Evolutionary conservation across 2,888 invertebrate species (phyloP).

Genomic region (Eledone cirrhosa): DNA sequence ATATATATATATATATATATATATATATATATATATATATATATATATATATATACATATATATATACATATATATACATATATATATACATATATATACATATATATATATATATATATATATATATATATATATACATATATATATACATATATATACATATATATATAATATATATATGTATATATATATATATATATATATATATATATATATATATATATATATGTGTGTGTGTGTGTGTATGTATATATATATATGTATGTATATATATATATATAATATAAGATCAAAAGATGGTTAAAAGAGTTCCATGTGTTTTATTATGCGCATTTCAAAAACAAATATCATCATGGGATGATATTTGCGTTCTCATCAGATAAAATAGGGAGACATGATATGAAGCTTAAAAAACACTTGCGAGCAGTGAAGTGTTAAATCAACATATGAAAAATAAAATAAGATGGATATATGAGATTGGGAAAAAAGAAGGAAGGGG

Average conservation of each 20-base stretch:
- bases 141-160: slow-evolving; percentile 12
- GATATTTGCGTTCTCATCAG: too few relatives aligned
- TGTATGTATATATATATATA: neutral
- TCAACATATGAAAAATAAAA: too few relatives aligned
- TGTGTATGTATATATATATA: neutral
- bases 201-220: neutral
- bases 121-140: slow-evolving; percentile 7
- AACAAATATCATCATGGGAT: too few relatives aligned
- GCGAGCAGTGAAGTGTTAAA: too few relatives aligned
- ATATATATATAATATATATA: slow-evolving; percentile 2
- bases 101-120: slow-evolving; percentile 15
- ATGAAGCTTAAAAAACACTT: too few relatives aligned
- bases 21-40: neutral
- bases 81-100: neutral
- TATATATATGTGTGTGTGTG: neutral
- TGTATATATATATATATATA: neutral
- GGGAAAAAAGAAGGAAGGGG: too few relatives aligned
- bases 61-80: neutral
- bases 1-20: neutral
- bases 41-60: neutral
- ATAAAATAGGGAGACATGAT: too few relatives aligned
- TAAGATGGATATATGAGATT: too few relatives aligned
- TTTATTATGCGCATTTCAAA: too few relatives aligned
- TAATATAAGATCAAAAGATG: too few relatives aligned
- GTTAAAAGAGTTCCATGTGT: too few relatives aligned